These are phyloP conservation scores for Drosophila melanica DNA, from an alignment of 1,140 invertebrate genomes.

Conservation along the genomic window DNA sequence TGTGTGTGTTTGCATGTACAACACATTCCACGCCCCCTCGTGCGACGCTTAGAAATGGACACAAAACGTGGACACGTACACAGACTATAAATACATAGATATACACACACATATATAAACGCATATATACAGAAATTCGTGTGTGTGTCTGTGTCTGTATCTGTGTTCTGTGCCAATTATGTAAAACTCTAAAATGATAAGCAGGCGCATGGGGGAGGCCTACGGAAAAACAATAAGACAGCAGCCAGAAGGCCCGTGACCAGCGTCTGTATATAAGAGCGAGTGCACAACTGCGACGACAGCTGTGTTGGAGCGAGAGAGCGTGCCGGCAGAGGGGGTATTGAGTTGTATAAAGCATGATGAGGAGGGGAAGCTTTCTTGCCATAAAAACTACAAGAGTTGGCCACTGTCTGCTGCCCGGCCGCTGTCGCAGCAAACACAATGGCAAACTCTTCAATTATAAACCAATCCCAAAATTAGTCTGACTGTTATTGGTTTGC, in stretches of 20 bases:
- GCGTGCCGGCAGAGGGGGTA: conserved; percentile 6
- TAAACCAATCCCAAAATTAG: conserved; percentile 84
- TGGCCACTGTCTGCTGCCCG: conserved; percentile 32
- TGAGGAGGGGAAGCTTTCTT: not conserved
- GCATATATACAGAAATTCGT: conserved; percentile 1
- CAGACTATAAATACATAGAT: conserved; percentile 20
- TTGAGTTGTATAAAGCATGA: conserved; percentile 4
- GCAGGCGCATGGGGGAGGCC: conserved; percentile 52
- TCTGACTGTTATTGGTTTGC: conserved; percentile 82
- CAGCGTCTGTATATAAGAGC: conserved; percentile 17
- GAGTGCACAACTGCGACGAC: not conserved
- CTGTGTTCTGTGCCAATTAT: conserved; percentile 59
- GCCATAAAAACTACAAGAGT: conserved; percentile 52
- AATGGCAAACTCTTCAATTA: conserved; percentile 83
- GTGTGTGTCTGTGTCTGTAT: conserved; percentile 2
- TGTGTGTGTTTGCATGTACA: conserved; percentile 40
- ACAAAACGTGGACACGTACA: conserved; percentile 26
- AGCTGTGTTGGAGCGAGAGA: not conserved
- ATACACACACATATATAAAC: not conserved
- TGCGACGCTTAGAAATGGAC: conserved; percentile 49
- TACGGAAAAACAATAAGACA: conserved; percentile 57
- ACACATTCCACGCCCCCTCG: conserved; percentile 64
- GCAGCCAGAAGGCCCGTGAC: conserved; percentile 19
- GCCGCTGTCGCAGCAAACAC: conserved; percentile 53
- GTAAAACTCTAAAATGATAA: conserved; percentile 81